phyloP scores from a whole-genome alignment of 2,888 invertebrate genomes.

The Pseudococcus jackbeardsleyi region DNA sequence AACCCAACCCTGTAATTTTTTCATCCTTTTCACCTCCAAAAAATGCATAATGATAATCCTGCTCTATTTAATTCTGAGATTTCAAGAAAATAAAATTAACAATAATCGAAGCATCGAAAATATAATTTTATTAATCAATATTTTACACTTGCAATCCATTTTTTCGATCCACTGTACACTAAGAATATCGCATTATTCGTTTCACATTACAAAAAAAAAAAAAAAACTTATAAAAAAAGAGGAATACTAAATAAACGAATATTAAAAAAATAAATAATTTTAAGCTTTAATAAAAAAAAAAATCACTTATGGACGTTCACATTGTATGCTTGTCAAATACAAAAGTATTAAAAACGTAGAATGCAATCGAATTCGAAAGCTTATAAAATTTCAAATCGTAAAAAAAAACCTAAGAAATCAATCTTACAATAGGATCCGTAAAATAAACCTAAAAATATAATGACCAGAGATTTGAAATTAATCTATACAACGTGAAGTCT shows the following conservation, averaged over 20 bases:
- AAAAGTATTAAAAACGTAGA: constrained; percentile 24
- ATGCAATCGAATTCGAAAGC: not conserved
- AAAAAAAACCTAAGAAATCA: not conserved
- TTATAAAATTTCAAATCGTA: constrained; percentile 31
- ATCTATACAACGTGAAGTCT: constrained; percentile 36
- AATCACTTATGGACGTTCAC: constrained; percentile 17
- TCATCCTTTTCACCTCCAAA: too few species aligned
- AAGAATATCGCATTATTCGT: constrained; percentile 17
- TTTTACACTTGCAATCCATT: not conserved
- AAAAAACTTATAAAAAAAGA: not conserved
- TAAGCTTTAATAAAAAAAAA: constrained; percentile 22
- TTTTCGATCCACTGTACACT: not conserved
- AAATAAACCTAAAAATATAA: constrained; percentile 20
- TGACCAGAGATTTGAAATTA: constrained; percentile 51
- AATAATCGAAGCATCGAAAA: constrained; percentile 19
- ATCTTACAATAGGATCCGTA: constrained; percentile 12
- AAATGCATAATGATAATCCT: too few species aligned
- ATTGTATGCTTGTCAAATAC: not conserved
- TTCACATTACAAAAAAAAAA: not conserved
- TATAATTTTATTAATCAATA: constrained; percentile 30
- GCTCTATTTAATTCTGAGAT: too few species aligned
- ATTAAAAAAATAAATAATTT: not conserved
- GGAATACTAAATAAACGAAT: constrained; percentile 1
- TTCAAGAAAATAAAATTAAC: not conserved
- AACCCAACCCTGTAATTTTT: too few species aligned